Base-by-base conservation (phyloP, 1,140 invertebrate genomes). In the Psilanteris sp. region DNA sequence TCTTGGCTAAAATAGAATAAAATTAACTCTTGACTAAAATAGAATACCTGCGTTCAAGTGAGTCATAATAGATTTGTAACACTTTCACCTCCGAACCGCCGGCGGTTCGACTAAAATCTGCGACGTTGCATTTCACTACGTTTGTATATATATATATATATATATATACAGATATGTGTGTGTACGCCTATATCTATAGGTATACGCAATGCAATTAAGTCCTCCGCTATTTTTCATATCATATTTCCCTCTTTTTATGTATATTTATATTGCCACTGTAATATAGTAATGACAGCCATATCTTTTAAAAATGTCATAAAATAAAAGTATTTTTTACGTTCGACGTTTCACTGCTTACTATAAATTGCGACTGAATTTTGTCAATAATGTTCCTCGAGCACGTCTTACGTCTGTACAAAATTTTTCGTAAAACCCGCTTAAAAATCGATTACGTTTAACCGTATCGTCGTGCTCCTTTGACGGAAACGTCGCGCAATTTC, bases 391-490 rank as follows among this genome's bases (percentile, higher is more conserved):
- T 39, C 31, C 27, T 41, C 41, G 16, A n/a, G 59, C 32, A 27
- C 44, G 44, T 70, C 66, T 70, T 61, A 61, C 15, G 54, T 46
- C 15, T 27, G 44, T 37, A 37, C 31, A 22, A 61, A 50, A 62
- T 62, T 71, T 62, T 62, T 61, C 20, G 34, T 52, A 62, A 71
- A 71, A 71, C 61, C 55, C 27, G 55, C 39, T 71, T 62, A 71
- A 54, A 71, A 71, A 71, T 71, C 48, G 67, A 71, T 71, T 62
- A 71, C 55, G 22, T 26, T 46, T 39, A 61, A 70, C 36, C 52
- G 36, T 59, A 70, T 70, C 52, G 52, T 50, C 26, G 64, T 37
- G 41, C 39, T 54, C 32, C 62, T 68, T 68, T 57, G 52, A 68
- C 34, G 54, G 20, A 13, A 55, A 44, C 44, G 54, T 70, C 54